These are phyloP conservation scores for Ophion obscuratus DNA, from an alignment of 2,888 invertebrate genomes.

Conservation along the genomic window DNA sequence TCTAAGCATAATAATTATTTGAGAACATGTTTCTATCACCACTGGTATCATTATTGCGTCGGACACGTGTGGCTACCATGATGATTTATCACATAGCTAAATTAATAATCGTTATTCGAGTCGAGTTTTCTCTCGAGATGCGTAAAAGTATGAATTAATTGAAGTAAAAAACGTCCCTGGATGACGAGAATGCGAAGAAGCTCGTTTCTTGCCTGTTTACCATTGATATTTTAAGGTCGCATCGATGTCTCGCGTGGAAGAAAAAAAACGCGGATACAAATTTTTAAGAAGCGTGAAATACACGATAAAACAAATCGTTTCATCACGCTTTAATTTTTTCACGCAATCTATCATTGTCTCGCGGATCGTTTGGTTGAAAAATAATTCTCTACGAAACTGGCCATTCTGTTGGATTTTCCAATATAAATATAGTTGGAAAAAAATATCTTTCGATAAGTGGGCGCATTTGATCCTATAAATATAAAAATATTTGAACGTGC, in stretches of 20 bases:
- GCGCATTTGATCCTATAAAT: not conserved
- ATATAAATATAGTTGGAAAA: not conserved
- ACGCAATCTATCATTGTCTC: not conserved
- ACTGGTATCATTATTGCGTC: conserved; percentile 16
- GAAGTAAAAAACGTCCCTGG: conserved; percentile 48
- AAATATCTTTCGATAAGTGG: not conserved
- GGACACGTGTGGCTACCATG: conserved; percentile 30
- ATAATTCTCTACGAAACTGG: not conserved
- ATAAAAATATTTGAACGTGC: not conserved
- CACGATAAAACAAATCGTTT: not conserved
- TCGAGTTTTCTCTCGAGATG: conserved; percentile 1
- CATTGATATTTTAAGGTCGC: conserved; percentile 48
- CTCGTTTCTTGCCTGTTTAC: conserved; percentile 30
- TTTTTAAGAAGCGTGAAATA: not conserved
- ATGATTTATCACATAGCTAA: conserved; percentile 30
- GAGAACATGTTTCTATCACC: conserved; percentile 36
- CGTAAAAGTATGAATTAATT: not conserved
- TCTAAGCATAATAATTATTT: not conserved
- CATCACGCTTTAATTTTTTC: not conserved
- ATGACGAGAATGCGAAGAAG: conserved; percentile 28
- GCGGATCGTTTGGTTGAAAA: not conserved
- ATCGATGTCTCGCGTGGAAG: not conserved
- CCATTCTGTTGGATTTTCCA: not conserved
- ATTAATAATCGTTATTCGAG: conserved; percentile 37
- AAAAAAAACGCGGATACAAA: not conserved